A percentile compares a stretch with the other conserved stretches of the same genome.
phyloP scores from a whole-genome alignment of 2,888 invertebrate species.

The Eurytoma adleriae region DNA sequence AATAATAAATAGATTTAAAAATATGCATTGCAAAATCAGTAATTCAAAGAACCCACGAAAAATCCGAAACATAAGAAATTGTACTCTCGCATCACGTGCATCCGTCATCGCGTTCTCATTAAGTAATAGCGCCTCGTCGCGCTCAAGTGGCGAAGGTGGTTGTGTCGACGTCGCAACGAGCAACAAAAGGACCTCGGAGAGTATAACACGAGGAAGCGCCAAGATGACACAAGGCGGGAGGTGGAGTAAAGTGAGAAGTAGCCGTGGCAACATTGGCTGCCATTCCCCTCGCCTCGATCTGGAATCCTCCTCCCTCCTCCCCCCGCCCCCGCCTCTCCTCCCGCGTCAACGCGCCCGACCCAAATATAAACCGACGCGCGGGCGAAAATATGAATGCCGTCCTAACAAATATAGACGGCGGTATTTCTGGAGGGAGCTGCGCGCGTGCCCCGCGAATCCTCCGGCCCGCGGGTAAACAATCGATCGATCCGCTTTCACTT shows the following conservation, averaged over 20 bases:
- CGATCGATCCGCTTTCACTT: constrained; percentile 3
- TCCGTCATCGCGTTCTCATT: too few species aligned
- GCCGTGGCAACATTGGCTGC: not conserved
- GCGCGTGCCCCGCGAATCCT: not conserved
- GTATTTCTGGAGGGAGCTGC: constrained; percentile 69
- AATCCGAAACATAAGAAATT: too few species aligned
- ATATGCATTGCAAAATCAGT: too few species aligned
- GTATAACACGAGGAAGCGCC: constrained; percentile 27
- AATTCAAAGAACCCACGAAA: too few species aligned
- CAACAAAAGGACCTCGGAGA: not conserved
- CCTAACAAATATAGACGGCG: constrained; percentile 73
- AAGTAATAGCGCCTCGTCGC: too few species aligned
- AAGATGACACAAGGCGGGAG: not conserved
- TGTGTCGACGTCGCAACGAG: not conserved
- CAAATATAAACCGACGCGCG: constrained; percentile 69
- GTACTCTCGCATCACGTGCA: too few species aligned
- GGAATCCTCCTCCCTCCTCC: constrained; percentile 16
- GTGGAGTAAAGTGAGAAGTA: not conserved
- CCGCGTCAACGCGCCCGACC: constrained; percentile 60
- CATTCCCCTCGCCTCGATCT: constrained; percentile 18
- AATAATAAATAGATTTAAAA: too few species aligned
- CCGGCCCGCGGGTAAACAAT: constrained; percentile 14
- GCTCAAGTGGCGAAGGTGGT: too few species aligned
- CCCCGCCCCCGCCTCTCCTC: constrained; percentile 28
- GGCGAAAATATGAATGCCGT: constrained; percentile 72